Evolutionary conservation across 2,113 vertebrate genomes (phyloP).

Genomic region (Rostratula benghalensis): DNA sequence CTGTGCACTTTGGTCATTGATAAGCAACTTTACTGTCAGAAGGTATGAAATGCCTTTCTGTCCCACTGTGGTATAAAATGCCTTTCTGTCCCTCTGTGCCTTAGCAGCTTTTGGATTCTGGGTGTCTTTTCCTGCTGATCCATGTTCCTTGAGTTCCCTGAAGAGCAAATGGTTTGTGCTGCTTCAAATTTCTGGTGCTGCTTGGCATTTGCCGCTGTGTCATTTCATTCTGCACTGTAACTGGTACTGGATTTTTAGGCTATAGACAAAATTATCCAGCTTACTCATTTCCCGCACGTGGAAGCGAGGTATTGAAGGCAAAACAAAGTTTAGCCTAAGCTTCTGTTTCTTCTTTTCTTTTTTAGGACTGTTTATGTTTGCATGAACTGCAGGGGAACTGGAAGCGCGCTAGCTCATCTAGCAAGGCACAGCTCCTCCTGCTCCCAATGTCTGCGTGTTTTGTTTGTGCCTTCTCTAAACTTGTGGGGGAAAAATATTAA

Average conservation of each 20-base stretch:
- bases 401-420: background rate
- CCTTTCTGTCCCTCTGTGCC: background rate
- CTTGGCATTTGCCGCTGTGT: background rate
- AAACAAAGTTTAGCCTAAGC: background rate
- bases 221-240: background rate
- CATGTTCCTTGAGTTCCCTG: background rate
- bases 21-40: background rate
- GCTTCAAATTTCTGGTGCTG: background rate
- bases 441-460: background rate
- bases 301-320: background rate
- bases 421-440: background rate
- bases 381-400: background rate
- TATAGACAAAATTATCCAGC: background rate
- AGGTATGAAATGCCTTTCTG: background rate
- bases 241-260: background rate
- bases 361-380: slow-evolving; percentile 1
- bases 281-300: background rate
- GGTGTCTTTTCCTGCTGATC: background rate
- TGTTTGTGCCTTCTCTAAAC: background rate
- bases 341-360: slow-evolving; percentile 19
- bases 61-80: background rate
- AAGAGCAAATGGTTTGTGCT: background rate
- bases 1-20: background rate
- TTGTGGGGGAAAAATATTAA: background rate
- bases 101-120: background rate